Conservation (phyloP, 2,113 vertebrate genomes). For the Anolis carolinensis region DNA sequence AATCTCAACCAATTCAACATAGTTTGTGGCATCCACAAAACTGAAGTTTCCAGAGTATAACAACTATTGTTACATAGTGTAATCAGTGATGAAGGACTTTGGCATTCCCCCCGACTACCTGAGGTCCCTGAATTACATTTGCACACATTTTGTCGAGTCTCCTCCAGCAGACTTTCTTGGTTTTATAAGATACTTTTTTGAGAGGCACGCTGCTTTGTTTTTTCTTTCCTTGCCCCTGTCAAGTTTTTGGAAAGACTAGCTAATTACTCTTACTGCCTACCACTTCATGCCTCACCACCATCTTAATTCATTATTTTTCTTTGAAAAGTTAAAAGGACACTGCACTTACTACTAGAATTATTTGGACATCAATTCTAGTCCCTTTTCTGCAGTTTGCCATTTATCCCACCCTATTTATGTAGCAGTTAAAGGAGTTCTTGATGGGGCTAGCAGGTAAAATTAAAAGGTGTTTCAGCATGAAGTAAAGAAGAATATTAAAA, state of each 20-base stretch:
- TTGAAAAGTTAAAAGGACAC: background rate
- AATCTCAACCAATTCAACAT: too few relatives aligned
- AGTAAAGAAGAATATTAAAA: conserved; percentile 46
- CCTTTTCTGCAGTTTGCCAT: background rate
- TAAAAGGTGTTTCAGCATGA: conserved; percentile 17
- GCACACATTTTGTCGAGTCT: background rate
- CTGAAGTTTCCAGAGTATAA: too few relatives aligned
- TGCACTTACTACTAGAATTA: background rate
- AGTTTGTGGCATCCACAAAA: too few relatives aligned
- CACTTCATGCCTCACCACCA: background rate
- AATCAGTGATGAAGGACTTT: too few relatives aligned
- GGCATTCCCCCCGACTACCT: too few relatives aligned
- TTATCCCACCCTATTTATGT: background rate
- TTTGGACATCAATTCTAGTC: conserved; percentile 23
- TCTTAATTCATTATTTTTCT: background rate
- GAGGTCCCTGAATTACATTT: too few relatives aligned
- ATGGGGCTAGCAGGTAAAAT: conserved; percentile 21
- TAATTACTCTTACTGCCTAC: background rate
- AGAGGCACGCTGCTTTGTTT: background rate
- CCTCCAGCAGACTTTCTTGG: background rate
- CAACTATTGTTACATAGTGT: too few relatives aligned
- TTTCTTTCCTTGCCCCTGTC: background rate
- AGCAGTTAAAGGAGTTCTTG: conserved; percentile 21
- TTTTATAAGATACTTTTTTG: background rate
- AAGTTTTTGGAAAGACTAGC: background rate